Conservation (phyloP, 1,140 invertebrate genomes). For the Galleria mellonella region DNA sequence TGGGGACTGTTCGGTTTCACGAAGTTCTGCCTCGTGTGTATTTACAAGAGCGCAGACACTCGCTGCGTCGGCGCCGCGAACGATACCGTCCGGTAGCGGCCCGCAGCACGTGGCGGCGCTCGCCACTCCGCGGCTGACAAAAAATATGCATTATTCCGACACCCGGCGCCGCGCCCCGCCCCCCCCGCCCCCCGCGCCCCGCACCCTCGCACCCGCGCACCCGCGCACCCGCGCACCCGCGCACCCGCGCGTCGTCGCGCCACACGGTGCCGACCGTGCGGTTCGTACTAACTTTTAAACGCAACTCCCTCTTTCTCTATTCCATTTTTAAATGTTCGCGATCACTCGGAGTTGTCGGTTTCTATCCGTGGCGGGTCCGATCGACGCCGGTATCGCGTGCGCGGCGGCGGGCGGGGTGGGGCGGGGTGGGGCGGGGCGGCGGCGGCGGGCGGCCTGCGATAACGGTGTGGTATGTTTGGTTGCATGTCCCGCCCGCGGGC, state of each 20-base stretch:
- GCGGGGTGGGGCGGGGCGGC: background rate
- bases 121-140: conserved; percentile 6
- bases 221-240: too few relatives aligned
- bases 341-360: too few relatives aligned
- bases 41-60: background rate
- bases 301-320: too few relatives aligned
- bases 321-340: too few relatives aligned
- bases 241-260: background rate
- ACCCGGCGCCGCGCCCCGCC: background rate
- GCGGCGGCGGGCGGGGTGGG: background rate
- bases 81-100: too few relatives aligned
- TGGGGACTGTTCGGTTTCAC: background rate
- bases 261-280: background rate
- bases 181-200: background rate
- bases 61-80: background rate
- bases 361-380: too few relatives aligned
- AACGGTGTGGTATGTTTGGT: conserved; percentile 42
- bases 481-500: conserved; percentile 39
- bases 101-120: too few relatives aligned
- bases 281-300: too few relatives aligned
- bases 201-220: background rate
- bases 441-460: conserved; percentile 12
- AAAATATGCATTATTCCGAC: conserved; percentile 54
- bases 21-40: background rate
- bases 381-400: background rate